phyloP scores from a whole-genome alignment of 2,888 invertebrate species.

The Aphodius sticticus region DNA sequence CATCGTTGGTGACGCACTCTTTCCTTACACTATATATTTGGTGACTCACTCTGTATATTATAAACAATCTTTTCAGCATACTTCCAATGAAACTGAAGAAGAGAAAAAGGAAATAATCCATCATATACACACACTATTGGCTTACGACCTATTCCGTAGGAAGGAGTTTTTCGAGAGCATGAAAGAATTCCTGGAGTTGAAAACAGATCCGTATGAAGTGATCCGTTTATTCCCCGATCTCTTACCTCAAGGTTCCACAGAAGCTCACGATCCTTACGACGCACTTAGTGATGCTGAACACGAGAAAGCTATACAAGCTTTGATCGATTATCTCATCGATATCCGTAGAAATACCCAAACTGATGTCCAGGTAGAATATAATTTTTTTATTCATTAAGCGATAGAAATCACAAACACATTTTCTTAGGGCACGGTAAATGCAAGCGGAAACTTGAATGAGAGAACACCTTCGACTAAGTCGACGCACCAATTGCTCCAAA shows the following conservation, averaged over 20 bases:
- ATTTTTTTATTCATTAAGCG: conserved; percentile 13
- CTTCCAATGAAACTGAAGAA: conserved; percentile 81
- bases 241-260: conserved; percentile 60
- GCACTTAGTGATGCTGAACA: conserved; percentile 83
- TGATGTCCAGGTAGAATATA: conserved; percentile 52
- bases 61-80: conserved; percentile 67
- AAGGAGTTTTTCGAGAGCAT: conserved; percentile 91
- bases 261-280: conserved; percentile 57
- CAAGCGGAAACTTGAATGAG: conserved; percentile 57
- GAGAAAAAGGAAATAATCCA: conserved; percentile 83
- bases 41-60: not conserved
- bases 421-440: conserved; percentile 51
- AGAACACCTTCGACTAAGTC: conserved; percentile 61
- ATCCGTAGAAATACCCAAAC: conserved; percentile 68
- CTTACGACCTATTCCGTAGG: conserved; percentile 89
- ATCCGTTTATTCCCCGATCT: conserved; percentile 94
- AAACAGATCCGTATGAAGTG: conserved; percentile 94
- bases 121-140: conserved; percentile 90
- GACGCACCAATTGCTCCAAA: conserved; percentile 71
- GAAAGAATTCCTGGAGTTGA: conserved; percentile 87
- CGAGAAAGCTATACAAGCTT: conserved; percentile 86
- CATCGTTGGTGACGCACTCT: too few species aligned
- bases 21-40: too few species aligned
- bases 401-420: conserved; percentile 24
- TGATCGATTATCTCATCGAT: conserved; percentile 90